A percentile compares a stretch with the other conserved stretches of the same genome.
Evolutionary conservation across 2,113 vertebrate species (phyloP).

Genomic region (Hemiprocne comata): DNA sequence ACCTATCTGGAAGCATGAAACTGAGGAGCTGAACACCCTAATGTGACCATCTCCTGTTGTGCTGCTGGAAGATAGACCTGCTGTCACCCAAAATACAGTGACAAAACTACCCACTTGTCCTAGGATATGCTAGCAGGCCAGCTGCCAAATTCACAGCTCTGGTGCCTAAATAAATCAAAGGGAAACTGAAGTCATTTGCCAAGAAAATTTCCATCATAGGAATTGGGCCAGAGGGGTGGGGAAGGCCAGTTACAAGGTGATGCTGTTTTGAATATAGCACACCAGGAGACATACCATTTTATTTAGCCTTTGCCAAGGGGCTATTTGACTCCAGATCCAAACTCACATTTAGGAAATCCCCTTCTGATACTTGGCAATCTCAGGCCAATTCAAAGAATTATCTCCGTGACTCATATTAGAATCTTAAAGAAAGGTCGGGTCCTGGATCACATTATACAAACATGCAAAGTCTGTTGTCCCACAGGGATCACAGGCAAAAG

Average conservation of each 20-base stretch:
- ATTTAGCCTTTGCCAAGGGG: slow-evolving; percentile 2
- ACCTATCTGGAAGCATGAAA: not conserved
- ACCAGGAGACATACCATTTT: not conserved
- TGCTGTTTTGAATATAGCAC: not conserved
- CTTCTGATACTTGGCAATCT: not conserved
- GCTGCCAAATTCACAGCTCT: not conserved
- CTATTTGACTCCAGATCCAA: not conserved
- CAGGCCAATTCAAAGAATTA: not conserved
- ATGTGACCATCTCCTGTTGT: not conserved
- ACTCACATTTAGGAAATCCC: slow-evolving; percentile 4
- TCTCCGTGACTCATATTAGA: not conserved
- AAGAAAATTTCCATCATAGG: not conserved
- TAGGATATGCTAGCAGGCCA: not conserved
- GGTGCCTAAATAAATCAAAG: not conserved
- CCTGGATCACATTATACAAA: not conserved
- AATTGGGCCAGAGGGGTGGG: not conserved
- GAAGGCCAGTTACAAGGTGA: not conserved
- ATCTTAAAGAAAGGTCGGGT: not conserved
- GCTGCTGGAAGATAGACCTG: not conserved
- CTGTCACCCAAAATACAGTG: accelerated
- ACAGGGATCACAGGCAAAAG: not conserved
- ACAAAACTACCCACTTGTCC: not conserved
- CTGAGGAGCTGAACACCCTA: not conserved
- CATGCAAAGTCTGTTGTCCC: not conserved
- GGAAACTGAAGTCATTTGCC: not conserved